phyloP scores from a whole-genome alignment of 2,888 invertebrate genomes.

The Ichneumon xanthorius region DNA sequence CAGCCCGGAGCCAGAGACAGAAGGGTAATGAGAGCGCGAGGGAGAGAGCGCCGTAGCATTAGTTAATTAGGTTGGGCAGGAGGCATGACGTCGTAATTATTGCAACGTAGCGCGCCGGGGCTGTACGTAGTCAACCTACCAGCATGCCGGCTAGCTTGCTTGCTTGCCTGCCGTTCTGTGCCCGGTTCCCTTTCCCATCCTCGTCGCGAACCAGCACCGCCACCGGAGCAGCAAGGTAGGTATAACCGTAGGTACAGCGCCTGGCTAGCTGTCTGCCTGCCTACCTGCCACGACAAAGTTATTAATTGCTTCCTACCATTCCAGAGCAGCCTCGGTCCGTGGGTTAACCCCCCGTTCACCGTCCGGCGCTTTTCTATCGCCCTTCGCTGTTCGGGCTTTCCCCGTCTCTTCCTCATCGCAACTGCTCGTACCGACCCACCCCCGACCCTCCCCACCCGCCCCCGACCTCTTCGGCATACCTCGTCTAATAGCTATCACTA shows the following conservation, averaged over 20 bases:
- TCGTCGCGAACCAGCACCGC: constrained; percentile 43
- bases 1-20: constrained; percentile 33
- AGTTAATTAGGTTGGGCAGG: constrained; percentile 82
- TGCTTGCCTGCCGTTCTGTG: constrained; percentile 63
- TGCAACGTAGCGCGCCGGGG: constrained; percentile 78
- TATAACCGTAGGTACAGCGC: constrained; percentile 48
- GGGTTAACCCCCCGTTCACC: constrained; percentile 72
- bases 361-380: constrained; percentile 64
- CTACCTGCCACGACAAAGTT: constrained; percentile 83
- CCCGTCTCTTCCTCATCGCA: constrained; percentile 41
- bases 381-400: constrained; percentile 61
- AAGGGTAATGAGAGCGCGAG: constrained; percentile 38
- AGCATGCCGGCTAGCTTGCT: constrained; percentile 58
- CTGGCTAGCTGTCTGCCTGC: constrained; percentile 72
- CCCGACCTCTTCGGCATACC: constrained; percentile 48
- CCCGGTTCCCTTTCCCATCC: constrained; percentile 63
- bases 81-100: constrained; percentile 84
- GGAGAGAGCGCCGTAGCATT: constrained; percentile 70
- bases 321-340: constrained; percentile 73
- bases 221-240: constrained; percentile 44
- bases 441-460: constrained; percentile 15
- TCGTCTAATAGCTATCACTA: constrained; percentile 75
- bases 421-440: constrained; percentile 25
- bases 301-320: constrained; percentile 84
- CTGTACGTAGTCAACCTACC: constrained; percentile 58